Base-by-base conservation (phyloP, 2,113 vertebrate genomes). In the Oostethus manadensis region DNA sequence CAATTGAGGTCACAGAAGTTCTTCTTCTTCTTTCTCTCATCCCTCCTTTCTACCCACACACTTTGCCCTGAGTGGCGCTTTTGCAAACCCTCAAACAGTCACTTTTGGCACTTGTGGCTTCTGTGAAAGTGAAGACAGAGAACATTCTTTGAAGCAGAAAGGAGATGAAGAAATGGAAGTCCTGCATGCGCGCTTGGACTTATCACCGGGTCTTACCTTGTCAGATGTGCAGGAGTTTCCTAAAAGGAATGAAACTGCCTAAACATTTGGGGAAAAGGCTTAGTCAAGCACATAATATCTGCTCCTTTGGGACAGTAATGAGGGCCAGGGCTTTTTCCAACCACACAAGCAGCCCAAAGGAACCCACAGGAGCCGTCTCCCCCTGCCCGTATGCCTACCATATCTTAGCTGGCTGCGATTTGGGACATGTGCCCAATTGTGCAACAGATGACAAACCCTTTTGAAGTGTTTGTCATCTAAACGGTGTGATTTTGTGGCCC, bases 401-500 rank as follows among this genome's bases (percentile, higher is more conserved):
- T 67, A 51, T 57, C 26, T 64, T 20, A 51, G 38, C 55, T 15
- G 23, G 60, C 68, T 38, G 4, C 26, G 29, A 63, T 63, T 70
- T 60, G 48, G 16, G 54, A 71, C 73, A 71, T 77, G 71, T 62
- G 54, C 68, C 68, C 64, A 70, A 73, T 71, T 73, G 70, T 59
- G 67, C 49, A 62, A 73, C 78, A 71, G 75, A 75, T 64, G 73
- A 74, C 66, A 68, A 84, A 70, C 47, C 58, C 68, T 64, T 88
- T 88, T 88, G 82, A 87, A 85, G 86, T 83, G 57, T 86, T 82
- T 81, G 81, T 84, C 71, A 59, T 73, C 50, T 7, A 66, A 62
- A 62, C 67, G 68, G 78, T 80, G 82, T 64, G 78, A 88, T 84
- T 88, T 83, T 75, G 71, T 64, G 74, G 74, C 66, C 54, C 29